phyloP scores from a whole-genome alignment of 2,888 invertebrate genomes.

The Quadroppia sp. region DNA sequence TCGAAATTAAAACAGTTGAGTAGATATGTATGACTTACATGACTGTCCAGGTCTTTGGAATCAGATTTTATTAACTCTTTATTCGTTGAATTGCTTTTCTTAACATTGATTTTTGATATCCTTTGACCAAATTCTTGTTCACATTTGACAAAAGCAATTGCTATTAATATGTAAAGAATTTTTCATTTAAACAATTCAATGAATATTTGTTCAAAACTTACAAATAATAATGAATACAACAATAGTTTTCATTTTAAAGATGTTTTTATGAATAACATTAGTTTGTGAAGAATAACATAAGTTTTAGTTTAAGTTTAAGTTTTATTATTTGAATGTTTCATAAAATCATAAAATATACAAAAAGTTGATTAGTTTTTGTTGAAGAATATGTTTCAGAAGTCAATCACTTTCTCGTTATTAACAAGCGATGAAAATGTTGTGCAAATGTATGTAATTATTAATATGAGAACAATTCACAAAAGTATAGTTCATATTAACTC shows the following conservation, averaged over 20 bases:
- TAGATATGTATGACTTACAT: background rate
- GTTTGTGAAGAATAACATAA: background rate
- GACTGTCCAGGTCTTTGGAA: constrained; percentile 14
- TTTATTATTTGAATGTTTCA: background rate
- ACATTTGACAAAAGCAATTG: background rate
- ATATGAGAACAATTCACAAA: background rate
- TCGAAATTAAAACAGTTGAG: background rate
- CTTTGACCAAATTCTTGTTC: constrained; percentile 23
- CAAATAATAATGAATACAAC: background rate
- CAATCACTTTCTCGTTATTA: constrained; percentile 5
- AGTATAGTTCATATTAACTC: background rate
- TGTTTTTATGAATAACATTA: background rate
- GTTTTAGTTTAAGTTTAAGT: background rate
- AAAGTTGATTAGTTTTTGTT: background rate
- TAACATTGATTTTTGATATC: background rate
- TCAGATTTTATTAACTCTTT: background rate
- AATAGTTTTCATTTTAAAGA: background rate
- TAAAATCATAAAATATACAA: background rate
- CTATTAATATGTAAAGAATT: background rate
- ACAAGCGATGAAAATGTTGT: background rate
- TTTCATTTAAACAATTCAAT: background rate
- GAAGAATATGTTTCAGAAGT: background rate
- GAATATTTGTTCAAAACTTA: background rate
- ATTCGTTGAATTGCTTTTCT: constrained; percentile 6
- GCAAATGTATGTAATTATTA: background rate